These are phyloP conservation scores for Lacerta viridis DNA, from an alignment of 2,797 vertebrate species.

Conservation along the genomic window DNA sequence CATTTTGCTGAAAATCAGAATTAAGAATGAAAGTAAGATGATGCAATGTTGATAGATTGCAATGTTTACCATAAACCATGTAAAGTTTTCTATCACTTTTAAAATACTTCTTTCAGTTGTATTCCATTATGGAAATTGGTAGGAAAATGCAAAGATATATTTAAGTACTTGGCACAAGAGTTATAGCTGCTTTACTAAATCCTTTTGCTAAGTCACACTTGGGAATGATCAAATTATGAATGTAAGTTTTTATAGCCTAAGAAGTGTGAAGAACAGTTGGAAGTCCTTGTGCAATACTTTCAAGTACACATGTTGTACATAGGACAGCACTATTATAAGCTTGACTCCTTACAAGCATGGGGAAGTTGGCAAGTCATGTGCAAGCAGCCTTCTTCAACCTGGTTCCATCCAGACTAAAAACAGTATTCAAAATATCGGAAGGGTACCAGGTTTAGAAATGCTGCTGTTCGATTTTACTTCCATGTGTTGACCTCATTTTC, in stretches of 20 bases:
- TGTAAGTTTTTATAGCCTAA: constrained; percentile 8
- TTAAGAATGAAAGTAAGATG: not conserved
- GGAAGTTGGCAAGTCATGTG: not conserved
- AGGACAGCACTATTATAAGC: too few relatives aligned
- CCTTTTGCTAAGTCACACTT: not conserved
- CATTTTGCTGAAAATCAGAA: not conserved
- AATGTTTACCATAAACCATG: not conserved
- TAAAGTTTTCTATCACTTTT: not conserved
- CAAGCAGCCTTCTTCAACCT: not conserved
- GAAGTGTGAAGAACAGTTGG: not conserved
- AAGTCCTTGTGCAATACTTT: not conserved
- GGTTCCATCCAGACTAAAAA: too few relatives aligned
- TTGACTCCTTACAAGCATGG: not conserved
- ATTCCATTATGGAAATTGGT: constrained; percentile 4
- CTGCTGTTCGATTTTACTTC: not conserved
- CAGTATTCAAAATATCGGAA: too few relatives aligned
- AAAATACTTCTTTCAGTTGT: not conserved
- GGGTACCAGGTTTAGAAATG: too few relatives aligned
- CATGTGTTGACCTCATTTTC: constrained; percentile 3
- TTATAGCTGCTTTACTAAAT: not conserved
- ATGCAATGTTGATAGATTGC: not conserved
- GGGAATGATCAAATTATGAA: not conserved
- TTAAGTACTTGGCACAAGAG: not conserved
- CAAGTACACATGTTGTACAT: not conserved
- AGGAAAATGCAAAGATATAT: constrained; percentile 2